phyloP scores from a whole-genome alignment of 2,888 invertebrate genomes.

The Chydorus sphaericus region DNA sequence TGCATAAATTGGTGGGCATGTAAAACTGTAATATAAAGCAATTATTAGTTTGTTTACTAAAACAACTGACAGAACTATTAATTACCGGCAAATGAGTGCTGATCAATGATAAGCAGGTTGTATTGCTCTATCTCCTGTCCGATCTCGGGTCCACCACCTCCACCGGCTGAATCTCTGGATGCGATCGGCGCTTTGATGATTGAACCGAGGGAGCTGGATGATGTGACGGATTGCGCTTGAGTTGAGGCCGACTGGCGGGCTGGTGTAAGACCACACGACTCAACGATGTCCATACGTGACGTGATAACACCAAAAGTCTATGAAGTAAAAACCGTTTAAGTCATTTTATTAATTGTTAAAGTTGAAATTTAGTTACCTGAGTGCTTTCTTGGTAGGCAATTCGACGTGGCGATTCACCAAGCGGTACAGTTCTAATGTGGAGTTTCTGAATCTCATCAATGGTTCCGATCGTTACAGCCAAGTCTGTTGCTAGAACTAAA shows the following conservation, averaged over 20 bases:
- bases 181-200: conserved; percentile 12
- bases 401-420: conserved; percentile 84
- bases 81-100: conserved; percentile 80
- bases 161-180: conserved; percentile 18
- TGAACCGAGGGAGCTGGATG: conserved; percentile 36
- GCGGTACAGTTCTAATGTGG: conserved; percentile 86
- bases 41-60: background rate
- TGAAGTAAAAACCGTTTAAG: conserved; percentile 19
- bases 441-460: conserved; percentile 97
- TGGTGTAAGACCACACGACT: conserved; percentile 51
- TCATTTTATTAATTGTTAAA: background rate
- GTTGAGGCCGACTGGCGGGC: conserved; percentile 61
- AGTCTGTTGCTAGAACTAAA: conserved; percentile 76
- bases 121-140: conserved; percentile 82
- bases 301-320: conserved; percentile 88
- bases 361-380: too few species aligned
- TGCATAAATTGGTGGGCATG: conserved; percentile 87
- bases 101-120: conserved; percentile 79
- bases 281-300: conserved; percentile 73
- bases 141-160: conserved; percentile 22
- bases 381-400: conserved; percentile 90
- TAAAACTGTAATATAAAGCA: conserved; percentile 43
- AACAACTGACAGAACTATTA: conserved; percentile 10
- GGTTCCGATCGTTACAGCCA: conserved; percentile 81
- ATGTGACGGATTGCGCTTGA: conserved; percentile 44